Percentiles rank a stretch among this genome's conserved stretches.
Conservation (phyloP, 2,888 invertebrate genomes). For the Taenaris catops region DNA sequence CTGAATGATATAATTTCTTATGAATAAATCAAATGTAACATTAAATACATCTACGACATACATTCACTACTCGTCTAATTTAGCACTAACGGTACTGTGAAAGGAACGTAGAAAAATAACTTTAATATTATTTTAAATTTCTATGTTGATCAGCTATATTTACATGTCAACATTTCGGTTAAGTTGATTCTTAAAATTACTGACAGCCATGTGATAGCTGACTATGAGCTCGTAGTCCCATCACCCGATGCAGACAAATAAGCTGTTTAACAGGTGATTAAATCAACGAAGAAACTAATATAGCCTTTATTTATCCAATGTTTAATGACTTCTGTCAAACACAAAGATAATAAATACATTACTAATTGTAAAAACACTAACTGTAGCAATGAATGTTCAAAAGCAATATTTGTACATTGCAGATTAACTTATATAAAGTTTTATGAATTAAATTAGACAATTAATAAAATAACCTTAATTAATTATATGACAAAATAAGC, state of each 20-base stretch:
- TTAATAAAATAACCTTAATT: no score
- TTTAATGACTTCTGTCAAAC: no score
- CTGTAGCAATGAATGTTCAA: no score
- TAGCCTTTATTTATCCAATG: no score
- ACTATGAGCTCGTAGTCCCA: constrained; percentile 69
- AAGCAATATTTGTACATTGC: no score
- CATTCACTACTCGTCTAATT: constrained; percentile 29
- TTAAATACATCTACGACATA: constrained; percentile 31
- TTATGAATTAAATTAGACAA: no score
- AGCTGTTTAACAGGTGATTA: constrained; percentile 38
- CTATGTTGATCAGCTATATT: constrained; percentile 76
- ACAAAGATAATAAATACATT: no score
- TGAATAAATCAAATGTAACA: constrained; percentile 32
- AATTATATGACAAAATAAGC: no score
- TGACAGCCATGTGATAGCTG: constrained; percentile 81
- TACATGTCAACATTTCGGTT: constrained; percentile 76
- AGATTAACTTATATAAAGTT: no score
- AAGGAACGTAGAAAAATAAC: constrained; percentile 77
- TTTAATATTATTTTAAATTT: constrained; percentile 70
- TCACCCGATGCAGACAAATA: constrained; percentile 66
- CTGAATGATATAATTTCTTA: constrained; percentile 35
- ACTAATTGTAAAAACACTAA: no score
- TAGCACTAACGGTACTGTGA: constrained; percentile 52
- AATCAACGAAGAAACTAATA: no score
- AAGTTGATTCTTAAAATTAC: constrained; percentile 74